Evolutionary conservation across 2,113 vertebrate species (phyloP).

Genomic region (Stegastes partitus): DNA sequence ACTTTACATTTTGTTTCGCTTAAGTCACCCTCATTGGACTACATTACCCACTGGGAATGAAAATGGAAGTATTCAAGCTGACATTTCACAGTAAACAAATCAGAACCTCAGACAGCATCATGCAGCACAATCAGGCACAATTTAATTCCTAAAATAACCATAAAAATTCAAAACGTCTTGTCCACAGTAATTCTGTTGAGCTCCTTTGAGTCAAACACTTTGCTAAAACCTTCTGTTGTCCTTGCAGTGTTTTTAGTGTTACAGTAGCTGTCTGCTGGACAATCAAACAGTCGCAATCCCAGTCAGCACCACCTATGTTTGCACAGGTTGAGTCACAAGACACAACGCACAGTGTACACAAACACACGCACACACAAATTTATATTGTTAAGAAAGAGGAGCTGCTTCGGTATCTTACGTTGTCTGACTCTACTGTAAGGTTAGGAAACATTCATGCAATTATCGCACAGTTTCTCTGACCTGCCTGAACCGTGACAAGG

Average conservation of each 20-base stretch:
- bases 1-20: not conserved
- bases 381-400: not conserved
- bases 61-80: not conserved
- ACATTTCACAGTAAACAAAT: not conserved
- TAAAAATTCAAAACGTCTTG: not conserved
- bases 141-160: slow-evolving; percentile 3
- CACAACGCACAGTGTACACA: slow-evolving; percentile 43
- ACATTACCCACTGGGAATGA: not conserved
- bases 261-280: slow-evolving; percentile 3
- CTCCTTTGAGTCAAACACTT: slow-evolving; percentile 12
- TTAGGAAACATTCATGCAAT: no score
- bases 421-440: no score
- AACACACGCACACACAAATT: slow-evolving; percentile 19
- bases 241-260: slow-evolving; percentile 11
- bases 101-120: not conserved
- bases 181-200: not conserved
- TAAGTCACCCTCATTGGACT: not conserved
- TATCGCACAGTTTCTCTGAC: not conserved
- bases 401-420: not conserved
- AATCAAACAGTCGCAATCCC: slow-evolving; percentile 39
- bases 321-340: slow-evolving; percentile 79
- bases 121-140: not conserved
- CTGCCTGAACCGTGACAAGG: not conserved
- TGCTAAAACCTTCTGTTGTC: not conserved
- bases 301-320: slow-evolving; percentile 80